These are phyloP conservation scores for Zaprionus kolodkinae DNA, from an alignment of 1,140 invertebrate species.

Conservation along the genomic window DNA sequence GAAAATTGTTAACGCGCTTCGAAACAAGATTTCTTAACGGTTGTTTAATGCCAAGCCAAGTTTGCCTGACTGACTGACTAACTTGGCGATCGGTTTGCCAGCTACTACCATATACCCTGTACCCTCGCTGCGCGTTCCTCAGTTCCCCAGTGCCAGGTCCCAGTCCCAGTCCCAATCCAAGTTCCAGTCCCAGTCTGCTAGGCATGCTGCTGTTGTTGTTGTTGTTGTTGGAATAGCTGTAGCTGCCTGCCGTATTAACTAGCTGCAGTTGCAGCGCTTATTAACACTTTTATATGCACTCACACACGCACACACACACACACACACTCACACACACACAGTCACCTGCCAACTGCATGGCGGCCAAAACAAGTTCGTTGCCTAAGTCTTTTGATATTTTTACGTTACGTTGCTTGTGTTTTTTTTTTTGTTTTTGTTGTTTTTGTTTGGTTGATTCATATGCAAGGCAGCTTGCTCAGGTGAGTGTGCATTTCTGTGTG, in stretches of 20 bases:
- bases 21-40: conserved; percentile 78
- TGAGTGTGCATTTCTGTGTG: conserved; percentile 17
- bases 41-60: conserved; percentile 62
- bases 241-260: conserved; percentile 60
- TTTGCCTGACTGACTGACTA: conserved; percentile 64
- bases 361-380: conserved; percentile 76
- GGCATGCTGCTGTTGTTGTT: conserved; percentile 27
- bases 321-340: conserved; percentile 20
- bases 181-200: conserved; percentile 30
- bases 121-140: background rate
- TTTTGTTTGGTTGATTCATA: conserved; percentile 37
- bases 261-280: conserved; percentile 72
- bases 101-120: background rate
- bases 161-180: conserved; percentile 11
- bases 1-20: conserved; percentile 56
- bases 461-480: conserved; percentile 34
- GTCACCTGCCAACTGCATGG: conserved; percentile 33
- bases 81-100: conserved; percentile 47
- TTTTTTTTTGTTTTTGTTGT: background rate
- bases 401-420: conserved; percentile 46
- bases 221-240: conserved; percentile 49
- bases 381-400: conserved; percentile 81
- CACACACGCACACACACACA: conserved; percentile 31
- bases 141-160: background rate
- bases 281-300: conserved; percentile 69